Percentiles rank a stretch among this genome's conserved stretches.
Evolutionary conservation across 2,113 vertebrate species (phyloP).

Genomic region (Dipodomys ordii): DNA sequence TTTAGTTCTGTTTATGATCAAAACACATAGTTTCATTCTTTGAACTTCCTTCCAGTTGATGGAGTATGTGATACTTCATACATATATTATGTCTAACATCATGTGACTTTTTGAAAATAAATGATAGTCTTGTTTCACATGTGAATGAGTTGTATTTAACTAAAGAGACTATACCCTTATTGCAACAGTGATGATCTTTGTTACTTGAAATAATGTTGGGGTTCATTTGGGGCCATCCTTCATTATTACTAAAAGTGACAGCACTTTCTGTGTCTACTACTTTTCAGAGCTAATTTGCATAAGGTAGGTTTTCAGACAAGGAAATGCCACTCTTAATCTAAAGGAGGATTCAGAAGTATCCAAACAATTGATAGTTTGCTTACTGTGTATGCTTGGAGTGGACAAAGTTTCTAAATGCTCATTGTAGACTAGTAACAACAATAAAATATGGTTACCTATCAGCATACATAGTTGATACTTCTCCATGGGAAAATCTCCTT

Average conservation of each 20-base stretch:
- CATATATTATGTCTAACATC: not conserved
- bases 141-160: not conserved
- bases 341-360: slow-evolving; percentile 7
- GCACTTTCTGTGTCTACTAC: slow-evolving; percentile 24
- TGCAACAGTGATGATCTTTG: not conserved
- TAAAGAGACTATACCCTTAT: not conserved
- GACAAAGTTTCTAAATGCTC: slow-evolving; percentile 5
- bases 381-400: not conserved
- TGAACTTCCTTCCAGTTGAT: not conserved
- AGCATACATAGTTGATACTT: not conserved
- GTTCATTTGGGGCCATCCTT: not conserved
- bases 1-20: slow-evolving; percentile 35
- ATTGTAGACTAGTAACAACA: slow-evolving; percentile 20
- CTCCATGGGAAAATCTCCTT: not conserved
- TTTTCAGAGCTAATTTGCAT: slow-evolving; percentile 52
- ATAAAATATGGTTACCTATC: not conserved
- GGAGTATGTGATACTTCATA: not conserved
- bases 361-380: not conserved
- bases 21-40: slow-evolving; percentile 11
- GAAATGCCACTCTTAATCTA: slow-evolving; percentile 47
- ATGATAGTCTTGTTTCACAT: not conserved
- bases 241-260: not conserved
- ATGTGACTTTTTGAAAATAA: slow-evolving; percentile 26
- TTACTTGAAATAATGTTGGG: slow-evolving; percentile 36
- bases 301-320: not conserved